Percentiles rank a stretch among this genome's conserved stretches.
Evolutionary conservation across 2,113 vertebrate genomes (phyloP).

Genomic region (Cyphomyrus discorhynchus): DNA sequence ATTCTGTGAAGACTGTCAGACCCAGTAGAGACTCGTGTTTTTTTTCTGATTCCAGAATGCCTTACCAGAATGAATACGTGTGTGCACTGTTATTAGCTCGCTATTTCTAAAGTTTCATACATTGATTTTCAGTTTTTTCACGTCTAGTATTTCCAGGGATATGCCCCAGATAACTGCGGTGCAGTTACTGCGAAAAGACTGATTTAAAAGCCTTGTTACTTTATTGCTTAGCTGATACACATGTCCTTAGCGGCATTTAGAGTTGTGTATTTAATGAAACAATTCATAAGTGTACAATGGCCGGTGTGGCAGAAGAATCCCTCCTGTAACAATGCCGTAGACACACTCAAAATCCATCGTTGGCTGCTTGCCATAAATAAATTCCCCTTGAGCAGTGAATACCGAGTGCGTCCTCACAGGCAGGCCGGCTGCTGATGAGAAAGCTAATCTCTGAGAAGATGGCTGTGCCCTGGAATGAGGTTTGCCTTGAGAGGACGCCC

Average conservation of each 20-base stretch:
- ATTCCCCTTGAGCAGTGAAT: constrained; percentile 19
- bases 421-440: constrained; percentile 83
- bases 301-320: background rate
- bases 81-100: background rate
- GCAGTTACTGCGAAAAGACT: background rate
- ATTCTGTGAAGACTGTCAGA: background rate
- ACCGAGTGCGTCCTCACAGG: constrained; percentile 58
- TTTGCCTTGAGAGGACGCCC: constrained; percentile 69
- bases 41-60: background rate
- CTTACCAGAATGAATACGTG: background rate
- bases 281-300: background rate
- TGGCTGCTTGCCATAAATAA: background rate
- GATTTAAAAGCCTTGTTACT: background rate
- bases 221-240: background rate
- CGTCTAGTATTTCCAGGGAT: background rate
- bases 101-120: background rate
- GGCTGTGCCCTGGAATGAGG: constrained; percentile 78
- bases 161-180: background rate
- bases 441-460: constrained; percentile 80
- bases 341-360: background rate
- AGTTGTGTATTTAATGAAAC: background rate
- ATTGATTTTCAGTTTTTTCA: background rate
- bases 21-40: background rate
- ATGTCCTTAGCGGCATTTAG: background rate
- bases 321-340: background rate